phyloP scores from a whole-genome alignment of 2,113 vertebrate species.

The Deroptyus accipitrinus region DNA sequence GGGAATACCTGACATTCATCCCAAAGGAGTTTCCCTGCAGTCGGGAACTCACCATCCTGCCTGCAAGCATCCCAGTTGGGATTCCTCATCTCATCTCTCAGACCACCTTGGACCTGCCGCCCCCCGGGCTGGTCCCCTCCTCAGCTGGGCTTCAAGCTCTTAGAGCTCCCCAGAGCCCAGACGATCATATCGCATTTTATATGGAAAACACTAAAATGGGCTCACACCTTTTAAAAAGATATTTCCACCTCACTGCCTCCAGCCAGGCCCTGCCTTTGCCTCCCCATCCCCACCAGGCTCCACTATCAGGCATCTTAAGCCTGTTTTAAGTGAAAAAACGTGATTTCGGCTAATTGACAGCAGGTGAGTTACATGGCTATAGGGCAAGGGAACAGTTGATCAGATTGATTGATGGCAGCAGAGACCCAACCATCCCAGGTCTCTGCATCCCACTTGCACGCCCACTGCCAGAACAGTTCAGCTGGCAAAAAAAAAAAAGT shows the following conservation, averaged over 20 bases:
- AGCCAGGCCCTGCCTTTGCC: slow-evolving; percentile 32
- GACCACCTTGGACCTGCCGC: background rate
- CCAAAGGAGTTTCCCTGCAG: background rate
- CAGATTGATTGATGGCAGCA: slow-evolving; percentile 59
- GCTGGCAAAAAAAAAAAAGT: slow-evolving; percentile 57
- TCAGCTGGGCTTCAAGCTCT: background rate
- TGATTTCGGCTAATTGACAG: slow-evolving; percentile 79
- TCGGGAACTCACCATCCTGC: rapidly evolving
- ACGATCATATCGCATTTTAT: slow-evolving; percentile 44
- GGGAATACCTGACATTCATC: background rate
- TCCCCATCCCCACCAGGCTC: slow-evolving; percentile 50
- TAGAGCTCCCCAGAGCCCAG: background rate
- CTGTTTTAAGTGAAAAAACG: slow-evolving; percentile 76
- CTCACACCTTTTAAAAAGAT: slow-evolving; percentile 75
- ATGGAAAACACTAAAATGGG: slow-evolving; percentile 67
- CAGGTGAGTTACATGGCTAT: slow-evolving; percentile 67
- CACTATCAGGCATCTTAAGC: slow-evolving; percentile 49
- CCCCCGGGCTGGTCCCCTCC: background rate
- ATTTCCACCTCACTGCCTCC: slow-evolving; percentile 68
- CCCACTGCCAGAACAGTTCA: slow-evolving; percentile 57
- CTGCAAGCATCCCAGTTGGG: background rate
- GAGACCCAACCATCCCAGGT: slow-evolving; percentile 30
- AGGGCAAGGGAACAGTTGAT: slow-evolving; percentile 42
- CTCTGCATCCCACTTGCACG: slow-evolving; percentile 57
- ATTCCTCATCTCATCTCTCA: rapidly evolving